phyloP scores from a whole-genome alignment of 2,113 vertebrate species.

The Corythoichthys haematopterus region DNA sequence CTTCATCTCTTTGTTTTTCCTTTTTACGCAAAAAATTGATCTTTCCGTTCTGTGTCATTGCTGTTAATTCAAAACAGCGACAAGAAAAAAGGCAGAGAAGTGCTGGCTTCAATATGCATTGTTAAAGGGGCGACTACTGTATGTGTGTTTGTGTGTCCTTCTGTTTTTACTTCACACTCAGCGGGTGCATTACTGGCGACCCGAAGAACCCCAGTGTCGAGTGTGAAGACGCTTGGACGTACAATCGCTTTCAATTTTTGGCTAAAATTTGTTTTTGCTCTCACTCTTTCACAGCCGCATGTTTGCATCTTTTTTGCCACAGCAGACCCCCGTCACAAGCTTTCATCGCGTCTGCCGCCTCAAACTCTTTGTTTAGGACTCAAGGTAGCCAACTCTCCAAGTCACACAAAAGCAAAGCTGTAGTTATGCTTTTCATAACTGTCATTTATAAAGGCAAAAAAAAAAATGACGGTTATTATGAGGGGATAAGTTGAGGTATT shows the following conservation, averaged over 20 bases:
- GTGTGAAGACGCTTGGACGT: slow-evolving; percentile 5
- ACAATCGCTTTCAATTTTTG: neutral
- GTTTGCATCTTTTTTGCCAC: neutral
- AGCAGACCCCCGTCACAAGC: neutral
- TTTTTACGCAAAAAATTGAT: neutral
- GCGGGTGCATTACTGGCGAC: slow-evolving; percentile 8
- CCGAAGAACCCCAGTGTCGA: neutral
- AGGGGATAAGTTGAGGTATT: neutral
- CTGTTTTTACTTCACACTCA: slow-evolving; percentile 7
- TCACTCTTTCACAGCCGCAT: neutral
- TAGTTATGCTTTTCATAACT: neutral
- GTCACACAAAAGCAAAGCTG: neutral
- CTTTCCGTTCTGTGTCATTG: neutral
- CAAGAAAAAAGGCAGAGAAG: neutral
- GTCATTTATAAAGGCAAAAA: no score
- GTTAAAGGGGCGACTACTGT: neutral
- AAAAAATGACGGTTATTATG: neutral
- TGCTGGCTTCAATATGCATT: neutral
- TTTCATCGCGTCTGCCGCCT: neutral
- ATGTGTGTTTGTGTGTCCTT: slow-evolving; percentile 1
- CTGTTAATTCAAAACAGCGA: neutral
- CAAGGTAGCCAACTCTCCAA: neutral
- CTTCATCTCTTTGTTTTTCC: neutral
- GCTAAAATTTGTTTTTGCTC: slow-evolving; percentile 4
- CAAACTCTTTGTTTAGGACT: neutral